phyloP scores from a whole-genome alignment of 1,140 invertebrate genomes.

The Alviniconcha marisindica region DNA sequence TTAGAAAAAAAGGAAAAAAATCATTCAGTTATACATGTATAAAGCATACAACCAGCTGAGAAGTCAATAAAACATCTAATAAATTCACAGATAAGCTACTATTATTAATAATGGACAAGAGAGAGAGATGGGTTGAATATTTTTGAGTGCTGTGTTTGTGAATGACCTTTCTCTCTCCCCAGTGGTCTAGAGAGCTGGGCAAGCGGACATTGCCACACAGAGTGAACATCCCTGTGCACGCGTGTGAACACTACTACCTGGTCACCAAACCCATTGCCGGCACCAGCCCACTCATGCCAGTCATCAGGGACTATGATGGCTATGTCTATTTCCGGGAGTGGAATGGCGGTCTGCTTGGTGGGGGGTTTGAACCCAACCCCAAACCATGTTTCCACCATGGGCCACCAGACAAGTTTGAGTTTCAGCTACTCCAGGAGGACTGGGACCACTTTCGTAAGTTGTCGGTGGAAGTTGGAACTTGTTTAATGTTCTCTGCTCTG shows the following conservation, averaged over 20 bases:
- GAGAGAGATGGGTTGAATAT: too few relatives aligned
- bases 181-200: constrained; percentile 87
- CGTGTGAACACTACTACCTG: constrained; percentile 94
- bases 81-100: too few relatives aligned
- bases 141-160: too few relatives aligned
- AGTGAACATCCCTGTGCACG: constrained; percentile 94
- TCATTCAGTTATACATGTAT: too few relatives aligned
- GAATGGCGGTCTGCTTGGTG: constrained; percentile 84
- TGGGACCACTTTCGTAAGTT: constrained; percentile 94
- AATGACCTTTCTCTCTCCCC: constrained; percentile 40
- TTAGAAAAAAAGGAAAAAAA: too few relatives aligned
- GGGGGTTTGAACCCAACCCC: constrained; percentile 89
- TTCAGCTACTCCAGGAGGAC: constrained; percentile 81
- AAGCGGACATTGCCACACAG: constrained; percentile 86
- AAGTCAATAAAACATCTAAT: too few relatives aligned
- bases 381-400: constrained; percentile 92
- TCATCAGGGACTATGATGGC: constrained; percentile 93
- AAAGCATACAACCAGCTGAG: too few relatives aligned
- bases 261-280: constrained; percentile 86
- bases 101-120: too few relatives aligned
- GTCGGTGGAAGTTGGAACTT: background rate
- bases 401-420: constrained; percentile 78
- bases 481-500: too few relatives aligned
- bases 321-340: constrained; percentile 88
- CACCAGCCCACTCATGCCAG: constrained; percentile 79